Conservation (phyloP, 1,140 invertebrate species). For the Ephestia elutella region DNA sequence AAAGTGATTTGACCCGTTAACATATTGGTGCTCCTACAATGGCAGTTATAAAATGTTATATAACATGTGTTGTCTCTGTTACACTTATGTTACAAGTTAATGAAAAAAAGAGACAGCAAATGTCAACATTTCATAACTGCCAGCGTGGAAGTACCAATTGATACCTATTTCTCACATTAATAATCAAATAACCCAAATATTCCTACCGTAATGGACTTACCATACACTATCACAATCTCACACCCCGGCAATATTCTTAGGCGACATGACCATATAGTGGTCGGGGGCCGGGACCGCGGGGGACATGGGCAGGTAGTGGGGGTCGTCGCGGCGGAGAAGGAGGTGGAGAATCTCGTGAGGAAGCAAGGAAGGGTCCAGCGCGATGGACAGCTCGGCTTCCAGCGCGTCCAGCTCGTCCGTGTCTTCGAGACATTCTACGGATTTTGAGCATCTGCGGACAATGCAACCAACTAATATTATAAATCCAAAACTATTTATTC, state of each 20-base stretch:
- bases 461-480: background rate
- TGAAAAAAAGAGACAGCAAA: too few relatives aligned
- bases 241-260: slow-evolving; percentile 44
- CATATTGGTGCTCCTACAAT: too few relatives aligned
- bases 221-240: background rate
- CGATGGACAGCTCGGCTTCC: slow-evolving; percentile 33
- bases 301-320: slow-evolving; percentile 52
- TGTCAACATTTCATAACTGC: too few relatives aligned
- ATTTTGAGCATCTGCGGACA: slow-evolving; percentile 49
- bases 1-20: too few relatives aligned
- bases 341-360: slow-evolving; percentile 48
- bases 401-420: slow-evolving; percentile 37
- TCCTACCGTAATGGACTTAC: too few relatives aligned
- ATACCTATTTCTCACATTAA: too few relatives aligned
- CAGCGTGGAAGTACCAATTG: too few relatives aligned
- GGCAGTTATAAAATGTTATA: too few relatives aligned
- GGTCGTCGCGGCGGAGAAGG: slow-evolving; percentile 37
- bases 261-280: slow-evolving; percentile 64
- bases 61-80: too few relatives aligned
- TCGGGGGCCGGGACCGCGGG: slow-evolving; percentile 44
- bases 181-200: too few relatives aligned
- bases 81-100: too few relatives aligned
- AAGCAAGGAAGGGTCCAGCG: slow-evolving; percentile 31
- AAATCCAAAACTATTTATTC: too few relatives aligned
- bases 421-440: slow-evolving; percentile 53